A percentile compares a stretch with the other conserved stretches of the same genome.
These are phyloP conservation scores for Caenorhabditis uteleia DNA, from an alignment of 2,888 invertebrate genomes.

Conservation along the genomic window DNA sequence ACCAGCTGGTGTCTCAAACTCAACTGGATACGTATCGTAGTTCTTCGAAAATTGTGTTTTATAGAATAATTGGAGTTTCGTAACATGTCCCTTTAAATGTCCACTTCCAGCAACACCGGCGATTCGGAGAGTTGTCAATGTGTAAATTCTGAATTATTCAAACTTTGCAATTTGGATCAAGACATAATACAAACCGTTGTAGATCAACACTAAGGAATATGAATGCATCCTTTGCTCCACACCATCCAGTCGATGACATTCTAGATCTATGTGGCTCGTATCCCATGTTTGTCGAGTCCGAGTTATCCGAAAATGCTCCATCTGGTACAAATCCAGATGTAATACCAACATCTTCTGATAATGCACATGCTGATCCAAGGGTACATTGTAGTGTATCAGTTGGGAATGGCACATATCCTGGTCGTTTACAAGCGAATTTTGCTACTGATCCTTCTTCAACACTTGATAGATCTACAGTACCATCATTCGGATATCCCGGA, in stretches of 20 bases:
- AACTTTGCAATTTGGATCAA: too few relatives aligned
- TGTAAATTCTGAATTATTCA: constrained; percentile 75
- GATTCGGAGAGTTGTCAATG: constrained; percentile 73
- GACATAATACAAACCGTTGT: constrained; percentile 79
- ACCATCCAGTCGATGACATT: constrained; percentile 69
- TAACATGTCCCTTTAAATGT: constrained; percentile 80
- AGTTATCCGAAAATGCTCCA: constrained; percentile 83
- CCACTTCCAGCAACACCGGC: constrained; percentile 68
- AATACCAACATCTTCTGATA: constrained; percentile 87
- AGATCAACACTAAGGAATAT: constrained; percentile 94
- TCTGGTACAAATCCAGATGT: constrained; percentile 91
- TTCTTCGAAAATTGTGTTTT: constrained; percentile 91
- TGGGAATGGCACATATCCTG: constrained; percentile 73
- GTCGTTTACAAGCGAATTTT: constrained; percentile 85
- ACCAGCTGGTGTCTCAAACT: constrained; percentile 72
- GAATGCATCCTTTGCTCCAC: constrained; percentile 86
- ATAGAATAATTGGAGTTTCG: constrained; percentile 94
- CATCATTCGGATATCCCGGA: constrained; percentile 91
- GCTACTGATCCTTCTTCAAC: constrained; percentile 83
- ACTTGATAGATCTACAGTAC: constrained; percentile 80
- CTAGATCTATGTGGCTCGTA: constrained; percentile 75
- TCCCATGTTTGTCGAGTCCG: constrained; percentile 74
- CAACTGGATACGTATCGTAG: constrained; percentile 94
- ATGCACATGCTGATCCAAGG: constrained; percentile 87
- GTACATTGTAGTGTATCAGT: constrained; percentile 59